Percentiles rank a stretch among this genome's conserved stretches.
Conservation (phyloP, 2,888 invertebrate genomes). For the Galeruca laticollis region DNA sequence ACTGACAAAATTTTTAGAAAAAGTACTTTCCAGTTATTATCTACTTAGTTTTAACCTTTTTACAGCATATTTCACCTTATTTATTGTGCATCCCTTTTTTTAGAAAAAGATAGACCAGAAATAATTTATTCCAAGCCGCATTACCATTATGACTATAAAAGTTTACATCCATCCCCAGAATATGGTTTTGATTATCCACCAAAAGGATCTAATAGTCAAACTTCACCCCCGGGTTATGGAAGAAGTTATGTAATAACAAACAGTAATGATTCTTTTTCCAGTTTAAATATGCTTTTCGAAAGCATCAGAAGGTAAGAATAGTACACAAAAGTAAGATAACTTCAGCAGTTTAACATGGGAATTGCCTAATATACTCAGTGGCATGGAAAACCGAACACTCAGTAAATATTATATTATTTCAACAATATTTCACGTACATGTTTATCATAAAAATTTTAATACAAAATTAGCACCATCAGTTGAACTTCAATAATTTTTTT, state of each 20-base stretch:
- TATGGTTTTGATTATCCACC: conserved; percentile 4
- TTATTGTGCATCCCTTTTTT: background rate
- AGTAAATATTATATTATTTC: too few species aligned
- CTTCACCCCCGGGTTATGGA: conserved; percentile 8
- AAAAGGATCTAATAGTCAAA: conserved; percentile 1
- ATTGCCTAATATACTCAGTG: too few species aligned
- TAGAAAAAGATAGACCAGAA: conserved; percentile 1
- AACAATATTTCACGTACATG: too few species aligned
- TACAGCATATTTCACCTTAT: too few species aligned
- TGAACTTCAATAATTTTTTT: too few species aligned
- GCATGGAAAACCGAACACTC: too few species aligned
- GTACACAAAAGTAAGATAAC: background rate
- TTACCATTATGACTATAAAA: conserved; percentile 24
- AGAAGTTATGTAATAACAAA: background rate
- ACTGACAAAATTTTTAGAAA: too few species aligned
- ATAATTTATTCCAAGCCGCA: conserved; percentile 19
- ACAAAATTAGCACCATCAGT: too few species aligned
- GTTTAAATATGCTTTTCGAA: conserved; percentile 21
- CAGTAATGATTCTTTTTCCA: conserved; percentile 3
- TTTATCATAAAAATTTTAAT: too few species aligned
- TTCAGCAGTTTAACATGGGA: too few species aligned
- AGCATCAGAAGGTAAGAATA: conserved; percentile 22
- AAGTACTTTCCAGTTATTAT: too few species aligned
- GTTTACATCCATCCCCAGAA: conserved; percentile 16
- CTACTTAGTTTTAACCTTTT: too few species aligned